Evolutionary conservation across 2,797 vertebrate species (phyloP).

Genomic region (Gallinago nigripennis): DNA sequence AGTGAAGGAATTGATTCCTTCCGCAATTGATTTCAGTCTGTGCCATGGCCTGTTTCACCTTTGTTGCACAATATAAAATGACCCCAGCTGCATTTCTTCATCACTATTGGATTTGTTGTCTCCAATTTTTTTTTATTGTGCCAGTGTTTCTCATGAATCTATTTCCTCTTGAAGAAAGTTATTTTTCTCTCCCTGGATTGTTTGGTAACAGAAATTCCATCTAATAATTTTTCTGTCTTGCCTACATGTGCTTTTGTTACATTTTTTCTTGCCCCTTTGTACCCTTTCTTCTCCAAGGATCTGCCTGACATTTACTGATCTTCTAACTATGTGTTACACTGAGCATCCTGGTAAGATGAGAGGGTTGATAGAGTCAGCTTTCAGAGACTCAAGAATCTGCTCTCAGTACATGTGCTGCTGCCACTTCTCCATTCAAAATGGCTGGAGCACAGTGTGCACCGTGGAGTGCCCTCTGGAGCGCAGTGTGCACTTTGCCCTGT

Average conservation of each 20-base stretch:
- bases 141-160: neutral
- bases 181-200: slow-evolving; percentile 59
- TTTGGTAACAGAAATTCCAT: slow-evolving; percentile 16
- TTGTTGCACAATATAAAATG: slow-evolving; percentile 69
- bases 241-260: neutral
- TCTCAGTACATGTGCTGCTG: neutral
- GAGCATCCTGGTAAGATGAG: neutral
- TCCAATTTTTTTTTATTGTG: slow-evolving; percentile 1
- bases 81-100: slow-evolving; percentile 53
- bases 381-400: neutral
- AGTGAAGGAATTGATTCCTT: slow-evolving; percentile 53
- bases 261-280: neutral
- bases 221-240: neutral
- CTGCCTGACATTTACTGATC: neutral
- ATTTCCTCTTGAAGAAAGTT: neutral
- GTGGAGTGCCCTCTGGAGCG: neutral
- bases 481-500: neutral
- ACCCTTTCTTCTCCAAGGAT: neutral
- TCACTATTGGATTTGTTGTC: slow-evolving; percentile 59
- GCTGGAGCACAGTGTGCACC: neutral
- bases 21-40: slow-evolving; percentile 44
- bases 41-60: slow-evolving; percentile 33
- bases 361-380: neutral
- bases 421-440: neutral
- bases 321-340: neutral